Conservation (phyloP, 1,140 invertebrate species). For the Drosophila murphyi region DNA sequence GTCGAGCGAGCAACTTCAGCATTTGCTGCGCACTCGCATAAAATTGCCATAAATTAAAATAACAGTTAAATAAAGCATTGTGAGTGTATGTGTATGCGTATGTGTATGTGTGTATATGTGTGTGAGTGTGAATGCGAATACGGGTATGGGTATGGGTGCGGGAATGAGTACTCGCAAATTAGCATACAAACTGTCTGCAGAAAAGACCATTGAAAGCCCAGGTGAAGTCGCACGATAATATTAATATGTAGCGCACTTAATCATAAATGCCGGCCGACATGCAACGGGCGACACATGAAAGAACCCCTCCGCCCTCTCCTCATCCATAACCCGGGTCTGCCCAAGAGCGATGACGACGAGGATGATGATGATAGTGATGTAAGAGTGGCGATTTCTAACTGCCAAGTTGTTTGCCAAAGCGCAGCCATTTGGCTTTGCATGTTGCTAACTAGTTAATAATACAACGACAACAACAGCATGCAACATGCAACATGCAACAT, state of each 20-base stretch:
- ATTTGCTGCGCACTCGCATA: slow-evolving; percentile 74
- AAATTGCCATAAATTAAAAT: slow-evolving; percentile 81
- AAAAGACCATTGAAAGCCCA: slow-evolving; percentile 57
- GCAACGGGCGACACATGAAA: slow-evolving; percentile 49
- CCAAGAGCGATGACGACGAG: slow-evolving; percentile 1
- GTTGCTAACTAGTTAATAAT: slow-evolving; percentile 78
- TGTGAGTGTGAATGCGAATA: slow-evolving; percentile 34
- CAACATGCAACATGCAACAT: slow-evolving; percentile 24
- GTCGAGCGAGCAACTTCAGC: slow-evolving; percentile 36
- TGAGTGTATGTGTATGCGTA: slow-evolving; percentile 12
- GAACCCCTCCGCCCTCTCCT: neutral
- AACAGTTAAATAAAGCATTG: slow-evolving; percentile 77
- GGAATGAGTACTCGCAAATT: slow-evolving; percentile 65
- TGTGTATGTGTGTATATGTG: neutral
- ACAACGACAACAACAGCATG: slow-evolving; percentile 12
- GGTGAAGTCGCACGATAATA: slow-evolving; percentile 75
- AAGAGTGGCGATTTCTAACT: slow-evolving; percentile 3
- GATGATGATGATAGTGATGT: slow-evolving; percentile 23
- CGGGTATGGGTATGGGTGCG: slow-evolving; percentile 15
- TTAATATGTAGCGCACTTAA: slow-evolving; percentile 76
- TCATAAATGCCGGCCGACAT: slow-evolving; percentile 79
- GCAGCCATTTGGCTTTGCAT: slow-evolving; percentile 66
- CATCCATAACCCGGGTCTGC: too few relatives aligned
- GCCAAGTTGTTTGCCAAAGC: slow-evolving; percentile 48
- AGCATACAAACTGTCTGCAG: slow-evolving; percentile 82